phyloP scores from a whole-genome alignment of 2,113 vertebrate species.

The Mesembrinibis cayennensis region DNA sequence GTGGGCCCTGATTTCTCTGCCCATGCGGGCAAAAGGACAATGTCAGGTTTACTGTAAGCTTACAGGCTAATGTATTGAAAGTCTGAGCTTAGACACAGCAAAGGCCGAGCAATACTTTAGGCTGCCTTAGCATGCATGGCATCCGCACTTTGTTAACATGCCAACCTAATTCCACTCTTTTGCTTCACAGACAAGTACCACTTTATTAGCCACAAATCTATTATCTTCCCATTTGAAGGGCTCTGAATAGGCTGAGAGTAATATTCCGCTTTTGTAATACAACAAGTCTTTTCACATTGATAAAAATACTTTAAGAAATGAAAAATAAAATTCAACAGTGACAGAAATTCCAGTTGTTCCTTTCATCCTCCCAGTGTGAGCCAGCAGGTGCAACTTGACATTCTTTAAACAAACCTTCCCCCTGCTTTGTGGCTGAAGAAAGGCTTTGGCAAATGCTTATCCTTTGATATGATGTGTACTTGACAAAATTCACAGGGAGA shows the following conservation, averaged over 20 bases:
- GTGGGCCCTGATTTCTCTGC: not conserved
- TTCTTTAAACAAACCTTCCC: constrained; percentile 75
- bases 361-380: constrained; percentile 71
- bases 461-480: constrained; percentile 77
- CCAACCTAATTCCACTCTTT: constrained; percentile 65
- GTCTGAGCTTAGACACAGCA: not conserved
- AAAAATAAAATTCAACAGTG: constrained; percentile 70
- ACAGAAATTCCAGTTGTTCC: constrained; percentile 64
- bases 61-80: not conserved
- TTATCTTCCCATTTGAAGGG: constrained; percentile 48
- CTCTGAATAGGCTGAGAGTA: constrained; percentile 61
- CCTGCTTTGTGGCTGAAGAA: constrained; percentile 69
- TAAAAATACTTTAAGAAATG: constrained; percentile 68
- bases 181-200: constrained; percentile 64
- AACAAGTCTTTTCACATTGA: constrained; percentile 60
- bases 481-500: constrained; percentile 77
- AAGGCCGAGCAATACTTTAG: not conserved
- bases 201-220: constrained; percentile 67
- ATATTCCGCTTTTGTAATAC: constrained; percentile 48
- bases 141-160: constrained; percentile 39
- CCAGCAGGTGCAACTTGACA: constrained; percentile 70
- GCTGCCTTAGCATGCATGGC: constrained; percentile 18
- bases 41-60: not conserved
- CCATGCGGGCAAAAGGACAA: rapidly evolving
- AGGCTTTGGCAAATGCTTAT: constrained; percentile 74